Evolutionary conservation across 2,113 vertebrate species (phyloP).

Genomic region (Columbina picui): DNA sequence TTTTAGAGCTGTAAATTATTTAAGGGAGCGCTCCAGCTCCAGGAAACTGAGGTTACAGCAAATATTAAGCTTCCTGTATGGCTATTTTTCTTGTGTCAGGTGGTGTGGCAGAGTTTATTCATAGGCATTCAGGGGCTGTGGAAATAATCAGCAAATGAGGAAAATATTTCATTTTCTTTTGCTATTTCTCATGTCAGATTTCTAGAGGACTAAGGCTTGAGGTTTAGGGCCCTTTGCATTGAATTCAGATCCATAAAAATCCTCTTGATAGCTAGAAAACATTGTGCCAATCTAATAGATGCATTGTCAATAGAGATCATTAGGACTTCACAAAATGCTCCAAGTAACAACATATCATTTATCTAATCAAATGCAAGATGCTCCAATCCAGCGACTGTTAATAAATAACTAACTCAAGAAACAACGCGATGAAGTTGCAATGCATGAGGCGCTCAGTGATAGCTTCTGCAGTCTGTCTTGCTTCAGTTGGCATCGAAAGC

Average conservation of each 20-base stretch:
- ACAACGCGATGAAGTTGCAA: neutral
- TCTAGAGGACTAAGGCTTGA: neutral
- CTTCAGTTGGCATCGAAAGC: neutral
- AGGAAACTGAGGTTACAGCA: slow-evolving; percentile 67
- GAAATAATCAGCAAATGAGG: slow-evolving; percentile 58
- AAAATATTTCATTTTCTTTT: slow-evolving; percentile 50
- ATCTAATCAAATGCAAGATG: neutral
- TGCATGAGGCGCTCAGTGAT: neutral
- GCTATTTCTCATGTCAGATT: slow-evolving; percentile 34
- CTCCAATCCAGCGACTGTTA: neutral
- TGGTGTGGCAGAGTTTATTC: slow-evolving; percentile 47
- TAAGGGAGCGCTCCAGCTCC: slow-evolving; percentile 41
- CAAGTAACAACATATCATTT: neutral
- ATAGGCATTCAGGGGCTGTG: slow-evolving; percentile 4
- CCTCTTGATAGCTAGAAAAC: neutral
- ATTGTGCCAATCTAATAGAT: neutral
- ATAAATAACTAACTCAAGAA: neutral
- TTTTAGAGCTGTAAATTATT: slow-evolving; percentile 69
- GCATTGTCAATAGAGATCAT: neutral
- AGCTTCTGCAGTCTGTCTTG: neutral
- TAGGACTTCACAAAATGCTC: neutral
- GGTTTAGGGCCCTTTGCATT: neutral
- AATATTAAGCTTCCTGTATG: slow-evolving; percentile 65
- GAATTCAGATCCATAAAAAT: neutral
- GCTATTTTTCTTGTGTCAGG: slow-evolving; percentile 65